phyloP scores from a whole-genome alignment of 2,888 invertebrate species.

The Ectemnius continuus region DNA sequence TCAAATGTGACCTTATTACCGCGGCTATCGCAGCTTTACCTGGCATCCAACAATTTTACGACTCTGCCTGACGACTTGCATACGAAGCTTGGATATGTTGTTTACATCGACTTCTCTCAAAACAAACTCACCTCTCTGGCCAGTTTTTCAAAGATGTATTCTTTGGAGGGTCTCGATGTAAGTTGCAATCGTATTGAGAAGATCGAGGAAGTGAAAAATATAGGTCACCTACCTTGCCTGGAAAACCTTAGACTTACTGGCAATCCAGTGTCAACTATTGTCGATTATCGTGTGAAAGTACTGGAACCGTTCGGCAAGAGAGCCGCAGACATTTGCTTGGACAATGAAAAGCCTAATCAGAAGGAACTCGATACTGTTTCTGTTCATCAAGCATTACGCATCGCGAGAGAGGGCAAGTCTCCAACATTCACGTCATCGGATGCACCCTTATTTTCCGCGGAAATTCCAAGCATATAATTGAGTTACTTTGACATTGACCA shows the following conservation, averaged over 20 bases:
- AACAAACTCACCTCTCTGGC: slow-evolving; percentile 87
- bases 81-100: slow-evolving; percentile 91
- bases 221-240: slow-evolving; percentile 90
- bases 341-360: slow-evolving; percentile 91
- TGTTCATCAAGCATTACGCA: slow-evolving; percentile 91
- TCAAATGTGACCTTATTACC: slow-evolving; percentile 89
- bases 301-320: slow-evolving; percentile 92
- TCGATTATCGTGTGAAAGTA: slow-evolving; percentile 94
- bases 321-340: slow-evolving; percentile 90
- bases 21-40: slow-evolving; percentile 86
- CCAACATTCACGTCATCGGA: slow-evolving; percentile 81
- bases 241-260: slow-evolving; percentile 92
- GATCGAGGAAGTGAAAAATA: slow-evolving; percentile 88
- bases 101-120: slow-evolving; percentile 90
- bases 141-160: slow-evolving; percentile 90
- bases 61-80: slow-evolving; percentile 87
- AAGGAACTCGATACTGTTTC: slow-evolving; percentile 95
- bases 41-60: slow-evolving; percentile 88
- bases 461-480: slow-evolving; percentile 69
- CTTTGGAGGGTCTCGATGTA: slow-evolving; percentile 90
- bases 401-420: slow-evolving; percentile 85
- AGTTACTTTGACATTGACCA: background rate
- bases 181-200: slow-evolving; percentile 91
- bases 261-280: slow-evolving; percentile 91
- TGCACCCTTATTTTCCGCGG: slow-evolving; percentile 76